These are phyloP conservation scores for human DNA, from an alignment of 2,113 vertebrate species.

Conservation along the genomic window GRCh38 chr7:141471501-141472000, in stretches of 20 bases:
- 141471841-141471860: constrained; percentile 29
- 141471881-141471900: constrained; percentile 72
- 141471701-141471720: not conserved
- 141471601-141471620: constrained; percentile 67
- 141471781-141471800: fast-evolving
- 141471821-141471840: constrained; percentile 15
- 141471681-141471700: constrained; percentile 74
- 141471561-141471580: constrained; percentile 69
- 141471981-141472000: constrained; percentile 46
- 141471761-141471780: not conserved
- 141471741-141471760: constrained; percentile 55
- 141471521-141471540: constrained; percentile 73
- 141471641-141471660: constrained; percentile 75
- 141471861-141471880: constrained; percentile 32
- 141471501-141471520: constrained; percentile 50
- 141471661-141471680: constrained; percentile 68
- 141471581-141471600: constrained; percentile 55
- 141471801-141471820: not conserved
- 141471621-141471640: constrained; percentile 70
- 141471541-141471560: constrained; percentile 84
- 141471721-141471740: not conserved
- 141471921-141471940: constrained; percentile 39
- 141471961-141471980: constrained; percentile 10
- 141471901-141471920: constrained; percentile 66
- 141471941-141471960: constrained; percentile 35